Base-by-base conservation (phyloP, 1,140 invertebrate genomes). In the Lucilia sericata region DNA sequence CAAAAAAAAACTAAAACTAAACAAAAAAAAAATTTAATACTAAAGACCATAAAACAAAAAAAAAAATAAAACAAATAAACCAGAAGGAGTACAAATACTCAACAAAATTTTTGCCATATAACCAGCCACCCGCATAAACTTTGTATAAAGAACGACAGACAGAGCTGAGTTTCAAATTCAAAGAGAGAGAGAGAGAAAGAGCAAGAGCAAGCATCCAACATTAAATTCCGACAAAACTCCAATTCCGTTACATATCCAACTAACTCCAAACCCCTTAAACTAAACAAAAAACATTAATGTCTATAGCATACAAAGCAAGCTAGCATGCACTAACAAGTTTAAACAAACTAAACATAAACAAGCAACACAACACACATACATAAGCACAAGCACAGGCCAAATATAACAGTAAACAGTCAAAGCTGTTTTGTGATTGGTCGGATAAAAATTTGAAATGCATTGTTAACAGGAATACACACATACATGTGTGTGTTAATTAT, bases 371-470 rank as follows among this genome's bases (percentile, higher is more conserved):
- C n/a, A n/a, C n/a, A 75, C 19, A 34, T 3, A 76, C 51, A 76
- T 76, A 30, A 34, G 5, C 13, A 75, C 5, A 34, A 2, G 7
- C 34, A 47, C 51, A 76, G 36, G 34, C 34, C 21, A 75, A 19
- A 74, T 19, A 36, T 36, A 42, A 75, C 74, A 34, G 21, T 76
- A 42, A 42, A 42, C 42, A 12, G 5, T n/a, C 49, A 55, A 14
- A 34, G 74, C 25, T 47, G 60, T 21, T 7, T 21, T 36, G 30
- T 83, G 81, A 89, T 89, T 89, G 88, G 88, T 88, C 88, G 88
- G 88, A 89, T 89, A 89, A 89, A n/a, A 65, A 25, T 82, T 55
- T 65, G n/a, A 55, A 65, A 82, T 65, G 55, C 80, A 82, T 82
- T 76, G 74, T 36, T 76, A 76, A 76, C 74, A 75, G n/a, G 5